phyloP scores from a whole-genome alignment of 2,888 invertebrate species.

The Thymelicus acteon region DNA sequence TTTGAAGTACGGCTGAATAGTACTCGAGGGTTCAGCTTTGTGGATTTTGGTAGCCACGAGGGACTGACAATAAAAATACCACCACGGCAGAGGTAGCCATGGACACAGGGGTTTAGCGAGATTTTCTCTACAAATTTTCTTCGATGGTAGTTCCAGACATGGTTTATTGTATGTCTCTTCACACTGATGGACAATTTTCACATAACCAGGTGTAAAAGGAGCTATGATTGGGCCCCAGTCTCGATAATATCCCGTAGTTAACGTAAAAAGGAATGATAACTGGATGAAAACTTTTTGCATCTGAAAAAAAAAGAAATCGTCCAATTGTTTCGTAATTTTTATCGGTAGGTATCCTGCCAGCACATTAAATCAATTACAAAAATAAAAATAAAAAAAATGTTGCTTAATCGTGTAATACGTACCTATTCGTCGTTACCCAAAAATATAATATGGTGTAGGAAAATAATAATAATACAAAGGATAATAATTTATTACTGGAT shows the following conservation, averaged over 20 bases:
- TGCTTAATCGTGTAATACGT: neutral
- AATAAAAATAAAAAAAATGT: no score
- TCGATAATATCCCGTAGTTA: slow-evolving; percentile 38
- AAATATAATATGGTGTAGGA: slow-evolving; percentile 29
- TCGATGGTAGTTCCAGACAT: slow-evolving; percentile 53
- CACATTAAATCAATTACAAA: no score
- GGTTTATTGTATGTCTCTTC: slow-evolving; percentile 41
- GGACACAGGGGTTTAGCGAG: slow-evolving; percentile 43
- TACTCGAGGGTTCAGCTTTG: slow-evolving; percentile 42
- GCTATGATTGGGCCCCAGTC: slow-evolving; percentile 49
- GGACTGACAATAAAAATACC: slow-evolving; percentile 57
- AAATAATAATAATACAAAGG: slow-evolving; percentile 45
- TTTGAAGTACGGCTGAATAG: slow-evolving; percentile 49
- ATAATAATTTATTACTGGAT: slow-evolving; percentile 44
- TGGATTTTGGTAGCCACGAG: slow-evolving; percentile 43
- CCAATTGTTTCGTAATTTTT: no score
- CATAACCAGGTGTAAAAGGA: slow-evolving; percentile 46
- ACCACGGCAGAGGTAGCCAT: slow-evolving; percentile 54
- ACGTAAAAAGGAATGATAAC: neutral
- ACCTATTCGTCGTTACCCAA: slow-evolving; percentile 7
- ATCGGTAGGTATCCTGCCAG: no score
- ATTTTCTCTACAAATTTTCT: slow-evolving; percentile 50
- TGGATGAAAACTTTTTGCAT: neutral
- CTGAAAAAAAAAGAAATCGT: neutral
- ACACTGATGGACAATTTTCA: slow-evolving; percentile 47